Percentiles rank a stretch among this genome's conserved stretches.
Conservation (phyloP, 2,797 vertebrate genomes). For the Esox masquinongy region DNA sequence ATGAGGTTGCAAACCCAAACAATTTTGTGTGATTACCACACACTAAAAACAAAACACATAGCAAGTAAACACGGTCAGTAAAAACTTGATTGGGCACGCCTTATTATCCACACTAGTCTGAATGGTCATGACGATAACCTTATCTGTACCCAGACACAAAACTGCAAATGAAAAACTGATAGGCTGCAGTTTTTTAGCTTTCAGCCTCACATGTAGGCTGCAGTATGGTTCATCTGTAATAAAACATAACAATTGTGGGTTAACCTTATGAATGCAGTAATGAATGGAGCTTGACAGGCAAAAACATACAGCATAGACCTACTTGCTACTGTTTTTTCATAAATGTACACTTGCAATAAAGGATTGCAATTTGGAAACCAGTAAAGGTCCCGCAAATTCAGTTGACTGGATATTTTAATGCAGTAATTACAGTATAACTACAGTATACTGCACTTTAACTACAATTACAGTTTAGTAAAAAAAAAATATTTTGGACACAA, state of each 20-base stretch:
- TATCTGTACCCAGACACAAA: constrained; percentile 1
- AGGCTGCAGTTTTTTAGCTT: not conserved
- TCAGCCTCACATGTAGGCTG: not conserved
- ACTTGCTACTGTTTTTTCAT: not conserved
- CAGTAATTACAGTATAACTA: no score
- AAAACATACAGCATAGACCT: not conserved
- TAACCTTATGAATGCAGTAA: not conserved
- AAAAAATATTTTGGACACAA: no score
- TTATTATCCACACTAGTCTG: not conserved
- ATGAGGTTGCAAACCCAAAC: no score
- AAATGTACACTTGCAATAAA: not conserved
- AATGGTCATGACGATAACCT: not conserved
- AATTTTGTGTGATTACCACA: not conserved
- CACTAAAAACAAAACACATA: not conserved
- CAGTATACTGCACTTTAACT: no score
- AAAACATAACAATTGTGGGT: not conserved
- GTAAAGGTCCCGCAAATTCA: no score
- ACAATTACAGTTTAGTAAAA: no score
- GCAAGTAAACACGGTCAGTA: not conserved
- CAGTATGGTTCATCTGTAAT: no score
- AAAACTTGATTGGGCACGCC: not conserved
- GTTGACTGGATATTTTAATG: no score
- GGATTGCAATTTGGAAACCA: no score
- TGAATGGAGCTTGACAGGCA: not conserved
- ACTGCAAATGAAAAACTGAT: not conserved